Evolutionary conservation across 2,113 vertebrate species (phyloP), one percentile per base, ranked within the genome.

Genomic region (Onychostoma macrolepis): DNA sequence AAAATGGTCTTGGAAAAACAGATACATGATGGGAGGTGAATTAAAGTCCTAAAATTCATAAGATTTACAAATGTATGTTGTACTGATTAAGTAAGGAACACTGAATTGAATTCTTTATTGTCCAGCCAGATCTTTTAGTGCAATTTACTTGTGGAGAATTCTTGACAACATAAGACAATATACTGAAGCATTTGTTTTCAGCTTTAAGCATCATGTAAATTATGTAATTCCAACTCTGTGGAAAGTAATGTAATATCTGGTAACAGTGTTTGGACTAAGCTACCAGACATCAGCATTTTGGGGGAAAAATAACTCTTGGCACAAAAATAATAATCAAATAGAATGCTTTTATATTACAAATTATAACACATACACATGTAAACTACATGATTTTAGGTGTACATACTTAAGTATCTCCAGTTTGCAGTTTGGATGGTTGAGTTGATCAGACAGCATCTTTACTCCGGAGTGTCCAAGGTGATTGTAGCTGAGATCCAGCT

Each of bases 401-500:
- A 41, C 69, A 38, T 72, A 72, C 69, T 72, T 72, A 0, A 72
- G 33, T 72, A 12, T 41, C 33, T 72, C 33, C 33, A 72, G 9
- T 72, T 36, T 41, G 21, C 69, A n/a, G 36, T 72, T 41, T 72
- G 69, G 69, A 41, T 72, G 19, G 33, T 72, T 72, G 21, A 72
- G 69, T 72, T 1, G 21, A 41, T 72, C 36, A 10, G 4, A 72
- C 1, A 72, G 69, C 69, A 72, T 72, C 69, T 72, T 72, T 10
- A 41, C 69, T 72, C 69, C 36, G 0, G 21, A 12, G 21, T 41
- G 19, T 72, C 69, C 69, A 24, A 21, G 36, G 69, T 41, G 11
- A 72, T 72, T 41, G 69, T 72, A 72, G 36, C 69, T 72, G 19
- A 72, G 69, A 41, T 72, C 69, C 69, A 72, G 24, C 69, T 72